Percentiles rank a stretch among this genome's conserved stretches.
phyloP scores from a whole-genome alignment of 2,888 invertebrate species.

The Malacosoma neustria region DNA sequence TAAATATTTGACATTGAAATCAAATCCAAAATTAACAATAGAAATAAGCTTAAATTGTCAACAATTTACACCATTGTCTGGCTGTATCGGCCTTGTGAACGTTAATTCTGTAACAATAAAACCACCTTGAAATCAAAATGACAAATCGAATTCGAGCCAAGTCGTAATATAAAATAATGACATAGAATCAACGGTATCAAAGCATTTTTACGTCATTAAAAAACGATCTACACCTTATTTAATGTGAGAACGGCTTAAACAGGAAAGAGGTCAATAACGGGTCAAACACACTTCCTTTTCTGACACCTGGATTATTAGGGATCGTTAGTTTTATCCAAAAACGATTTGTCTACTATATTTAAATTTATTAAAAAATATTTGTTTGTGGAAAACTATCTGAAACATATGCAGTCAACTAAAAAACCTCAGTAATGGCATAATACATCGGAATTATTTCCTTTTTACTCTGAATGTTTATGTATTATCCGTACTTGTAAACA shows the following conservation, averaged over 20 bases:
- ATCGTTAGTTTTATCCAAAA: conserved; percentile 5
- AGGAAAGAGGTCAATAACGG: conserved; percentile 40
- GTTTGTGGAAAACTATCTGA: no score
- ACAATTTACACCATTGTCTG: neutral
- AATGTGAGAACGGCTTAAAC: conserved; percentile 25
- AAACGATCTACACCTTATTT: conserved; percentile 30
- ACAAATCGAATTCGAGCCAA: neutral
- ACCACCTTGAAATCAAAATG: neutral
- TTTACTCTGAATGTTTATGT: no score
- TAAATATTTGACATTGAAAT: neutral
- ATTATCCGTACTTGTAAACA: no score
- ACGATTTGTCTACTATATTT: no score
- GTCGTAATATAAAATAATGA: neutral
- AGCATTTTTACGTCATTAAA: conserved; percentile 25
- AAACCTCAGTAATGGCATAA: no score
- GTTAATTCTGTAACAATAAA: neutral
- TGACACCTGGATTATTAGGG: conserved; percentile 32
- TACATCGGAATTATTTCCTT: no score
- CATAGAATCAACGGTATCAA: conserved; percentile 6
- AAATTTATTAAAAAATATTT: no score
- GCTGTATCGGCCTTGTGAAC: neutral
- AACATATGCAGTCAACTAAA: no score
- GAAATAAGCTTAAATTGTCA: neutral
- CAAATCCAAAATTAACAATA: neutral
- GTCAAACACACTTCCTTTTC: conserved; percentile 23